These are phyloP conservation scores for Eonycteris spelaea DNA, from an alignment of 2,113 vertebrate species.

Conservation along the genomic window DNA sequence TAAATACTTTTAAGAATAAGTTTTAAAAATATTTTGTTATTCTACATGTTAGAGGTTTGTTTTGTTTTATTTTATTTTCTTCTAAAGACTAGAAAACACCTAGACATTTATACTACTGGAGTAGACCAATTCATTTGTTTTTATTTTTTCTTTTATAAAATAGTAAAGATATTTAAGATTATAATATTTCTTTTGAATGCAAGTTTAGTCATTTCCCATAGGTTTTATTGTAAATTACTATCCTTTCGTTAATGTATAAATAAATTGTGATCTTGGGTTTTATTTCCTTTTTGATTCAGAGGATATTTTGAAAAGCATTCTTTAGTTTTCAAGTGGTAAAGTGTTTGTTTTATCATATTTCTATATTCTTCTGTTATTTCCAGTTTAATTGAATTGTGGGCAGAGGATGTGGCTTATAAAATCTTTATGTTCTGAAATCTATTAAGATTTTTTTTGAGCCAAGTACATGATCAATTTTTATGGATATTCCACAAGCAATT, in stretches of 20 bases:
- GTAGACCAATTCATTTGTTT: neutral
- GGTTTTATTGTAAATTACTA: neutral
- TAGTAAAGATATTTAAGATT: neutral
- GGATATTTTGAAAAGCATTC: slow-evolving; percentile 11
- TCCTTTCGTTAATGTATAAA: slow-evolving; percentile 39
- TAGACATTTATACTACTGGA: neutral
- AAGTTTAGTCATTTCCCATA: neutral
- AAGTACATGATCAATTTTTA: slow-evolving; percentile 41
- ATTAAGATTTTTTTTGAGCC: slow-evolving; percentile 52
- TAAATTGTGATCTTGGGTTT: slow-evolving; percentile 23
- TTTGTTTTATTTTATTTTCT: neutral
- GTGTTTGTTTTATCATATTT: slow-evolving; percentile 19
- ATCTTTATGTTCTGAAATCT: slow-evolving; percentile 51
- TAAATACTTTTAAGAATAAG: neutral
- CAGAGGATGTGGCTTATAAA: slow-evolving; percentile 10
- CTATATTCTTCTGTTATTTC: slow-evolving; percentile 17
- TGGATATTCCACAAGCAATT: slow-evolving; percentile 23
- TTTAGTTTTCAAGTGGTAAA: slow-evolving; percentile 48
- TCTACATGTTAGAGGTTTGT: neutral
- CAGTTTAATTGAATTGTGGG: slow-evolving; percentile 42
- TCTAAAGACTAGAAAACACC: neutral
- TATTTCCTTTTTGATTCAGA: slow-evolving; percentile 18
- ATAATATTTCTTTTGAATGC: slow-evolving; percentile 6
- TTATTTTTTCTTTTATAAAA: slow-evolving; percentile 30
- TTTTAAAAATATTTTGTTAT: neutral